phyloP scores from a whole-genome alignment of 1,140 invertebrate species.

The Drosophila truncata region DNA sequence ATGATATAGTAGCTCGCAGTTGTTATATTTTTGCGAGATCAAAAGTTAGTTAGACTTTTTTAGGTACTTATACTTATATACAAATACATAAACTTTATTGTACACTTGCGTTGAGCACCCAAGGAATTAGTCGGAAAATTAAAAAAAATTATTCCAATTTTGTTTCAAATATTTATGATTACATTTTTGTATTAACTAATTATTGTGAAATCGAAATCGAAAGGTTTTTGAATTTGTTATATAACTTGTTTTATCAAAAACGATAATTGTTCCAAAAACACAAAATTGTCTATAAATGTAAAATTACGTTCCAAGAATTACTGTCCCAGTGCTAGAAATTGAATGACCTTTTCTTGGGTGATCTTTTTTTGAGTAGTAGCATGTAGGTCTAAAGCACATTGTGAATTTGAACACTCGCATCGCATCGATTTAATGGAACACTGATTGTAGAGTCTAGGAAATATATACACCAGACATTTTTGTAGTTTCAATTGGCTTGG shows the following conservation, averaged over 20 bases:
- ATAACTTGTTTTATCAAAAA: neutral
- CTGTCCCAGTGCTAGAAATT: neutral
- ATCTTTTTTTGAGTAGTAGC: slow-evolving; percentile 5
- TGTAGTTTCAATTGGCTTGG: slow-evolving; percentile 41
- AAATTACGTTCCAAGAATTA: neutral
- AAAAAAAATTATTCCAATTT: no score
- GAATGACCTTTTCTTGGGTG: neutral
- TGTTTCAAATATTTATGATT: neutral
- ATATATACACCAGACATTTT: slow-evolving; percentile 50
- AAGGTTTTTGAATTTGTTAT: neutral
- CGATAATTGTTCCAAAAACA: neutral
- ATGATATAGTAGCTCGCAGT: slow-evolving; percentile 2
- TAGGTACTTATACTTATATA: slow-evolving; percentile 3
- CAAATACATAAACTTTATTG: slow-evolving; percentile 3
- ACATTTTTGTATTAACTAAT: neutral
- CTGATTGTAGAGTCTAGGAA: slow-evolving; percentile 46
- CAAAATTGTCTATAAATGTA: neutral
- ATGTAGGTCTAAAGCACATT: slow-evolving; percentile 41
- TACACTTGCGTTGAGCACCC: neutral
- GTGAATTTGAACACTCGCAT: slow-evolving; percentile 60
- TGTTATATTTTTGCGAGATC: slow-evolving; percentile 15
- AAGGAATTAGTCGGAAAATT: neutral
- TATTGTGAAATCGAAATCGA: neutral
- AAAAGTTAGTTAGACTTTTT: slow-evolving; percentile 14
- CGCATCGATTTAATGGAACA: slow-evolving; percentile 51